These are phyloP conservation scores for Formica aserva DNA, from an alignment of 2,888 invertebrate species.

Conservation along the genomic window DNA sequence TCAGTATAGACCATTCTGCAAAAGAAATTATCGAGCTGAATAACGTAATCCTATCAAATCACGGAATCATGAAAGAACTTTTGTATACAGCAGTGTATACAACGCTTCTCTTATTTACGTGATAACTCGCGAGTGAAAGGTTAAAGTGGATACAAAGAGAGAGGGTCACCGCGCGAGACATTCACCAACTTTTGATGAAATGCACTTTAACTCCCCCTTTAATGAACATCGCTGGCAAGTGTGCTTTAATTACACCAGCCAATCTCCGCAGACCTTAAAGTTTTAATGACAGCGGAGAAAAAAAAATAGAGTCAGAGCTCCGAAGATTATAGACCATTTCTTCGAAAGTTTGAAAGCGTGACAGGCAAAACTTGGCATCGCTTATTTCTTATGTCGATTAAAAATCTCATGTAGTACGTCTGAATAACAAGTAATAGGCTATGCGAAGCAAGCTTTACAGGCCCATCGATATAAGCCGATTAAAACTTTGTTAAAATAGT, in stretches of 20 bases:
- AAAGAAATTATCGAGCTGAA: not conserved
- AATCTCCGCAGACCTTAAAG: constrained; percentile 59
- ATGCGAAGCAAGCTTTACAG: constrained; percentile 34
- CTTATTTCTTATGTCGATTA: constrained; percentile 41
- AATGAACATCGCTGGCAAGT: constrained; percentile 67
- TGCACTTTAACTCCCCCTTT: constrained; percentile 66
- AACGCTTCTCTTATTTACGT: constrained; percentile 50
- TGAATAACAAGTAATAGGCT: constrained; percentile 34
- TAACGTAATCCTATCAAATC: constrained; percentile 4
- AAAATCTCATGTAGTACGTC: constrained; percentile 26
- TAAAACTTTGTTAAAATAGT: constrained; percentile 47
- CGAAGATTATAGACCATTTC: constrained; percentile 53
- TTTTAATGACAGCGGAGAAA: constrained; percentile 63
- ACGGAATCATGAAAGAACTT: constrained; percentile 8
- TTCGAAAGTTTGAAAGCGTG: constrained; percentile 50
- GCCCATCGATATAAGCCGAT: constrained; percentile 48
- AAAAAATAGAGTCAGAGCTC: constrained; percentile 37
- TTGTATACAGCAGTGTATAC: not conserved
- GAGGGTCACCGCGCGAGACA: constrained; percentile 47
- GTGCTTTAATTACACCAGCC: constrained; percentile 66
- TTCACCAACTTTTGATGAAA: constrained; percentile 69
- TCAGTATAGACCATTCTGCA: not conserved
- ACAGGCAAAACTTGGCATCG: constrained; percentile 26
- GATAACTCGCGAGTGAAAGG: constrained; percentile 44
- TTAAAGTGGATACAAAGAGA: constrained; percentile 47